These are phyloP conservation scores for Scaptomyza hsui DNA, from an alignment of 1,140 invertebrate species.

Conservation along the genomic window DNA sequence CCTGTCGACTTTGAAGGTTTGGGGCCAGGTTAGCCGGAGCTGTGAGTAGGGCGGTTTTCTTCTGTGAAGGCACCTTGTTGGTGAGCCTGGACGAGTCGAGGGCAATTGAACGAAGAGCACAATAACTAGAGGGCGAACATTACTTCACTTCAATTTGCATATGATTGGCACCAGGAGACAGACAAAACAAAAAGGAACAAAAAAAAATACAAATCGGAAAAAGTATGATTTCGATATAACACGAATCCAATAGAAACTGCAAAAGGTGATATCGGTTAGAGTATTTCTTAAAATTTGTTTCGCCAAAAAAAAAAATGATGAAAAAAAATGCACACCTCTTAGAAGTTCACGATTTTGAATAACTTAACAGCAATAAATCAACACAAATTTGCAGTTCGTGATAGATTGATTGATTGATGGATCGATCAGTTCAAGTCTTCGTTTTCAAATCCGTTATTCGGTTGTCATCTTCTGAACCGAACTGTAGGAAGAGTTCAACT, in stretches of 20 bases:
- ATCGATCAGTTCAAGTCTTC: conserved; percentile 5
- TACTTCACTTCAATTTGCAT: conserved; percentile 18
- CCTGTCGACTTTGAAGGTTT: conserved; percentile 33
- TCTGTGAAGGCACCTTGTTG: background rate
- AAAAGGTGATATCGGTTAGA: background rate
- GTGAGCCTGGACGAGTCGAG: background rate
- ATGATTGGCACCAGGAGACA: conserved; percentile 7
- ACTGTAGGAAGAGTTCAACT: conserved; percentile 9
- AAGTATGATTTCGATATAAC: background rate
- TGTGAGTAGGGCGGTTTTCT: background rate
- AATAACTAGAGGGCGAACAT: background rate
- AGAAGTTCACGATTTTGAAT: conserved; percentile 44
- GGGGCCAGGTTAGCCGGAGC: conserved; percentile 6
- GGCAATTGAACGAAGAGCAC: background rate
- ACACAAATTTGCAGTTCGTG: background rate
- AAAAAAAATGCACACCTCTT: conserved; percentile 11
- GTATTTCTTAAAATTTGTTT: background rate
- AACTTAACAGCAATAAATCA: conserved; percentile 22
- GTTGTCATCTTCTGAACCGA: background rate
- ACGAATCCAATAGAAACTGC: conserved; percentile 26
- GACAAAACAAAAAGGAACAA: background rate
- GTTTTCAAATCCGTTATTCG: background rate
- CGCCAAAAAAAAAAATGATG: no score
- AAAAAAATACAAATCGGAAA: background rate
- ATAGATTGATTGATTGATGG: conserved; percentile 1